Conservation (phyloP, 2,797 vertebrate genomes). For the Lithobates pipiens region DNA sequence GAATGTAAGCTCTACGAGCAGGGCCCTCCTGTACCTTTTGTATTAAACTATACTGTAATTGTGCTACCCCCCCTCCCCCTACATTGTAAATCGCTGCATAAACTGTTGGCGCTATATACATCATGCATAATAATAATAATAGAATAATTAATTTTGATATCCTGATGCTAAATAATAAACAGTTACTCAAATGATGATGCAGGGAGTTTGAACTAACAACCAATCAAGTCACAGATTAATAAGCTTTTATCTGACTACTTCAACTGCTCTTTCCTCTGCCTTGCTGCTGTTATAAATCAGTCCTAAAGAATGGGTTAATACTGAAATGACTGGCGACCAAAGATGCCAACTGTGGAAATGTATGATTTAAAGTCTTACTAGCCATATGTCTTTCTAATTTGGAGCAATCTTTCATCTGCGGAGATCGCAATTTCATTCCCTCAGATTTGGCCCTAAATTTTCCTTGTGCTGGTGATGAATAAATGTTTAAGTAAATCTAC, state of each 20-base stretch:
- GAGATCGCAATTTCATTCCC: slow-evolving; percentile 25
- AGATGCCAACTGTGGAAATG: neutral
- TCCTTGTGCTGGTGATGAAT: slow-evolving; percentile 54
- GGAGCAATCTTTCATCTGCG: neutral
- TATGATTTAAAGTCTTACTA: neutral
- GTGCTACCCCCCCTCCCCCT: too few species aligned
- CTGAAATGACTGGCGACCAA: neutral
- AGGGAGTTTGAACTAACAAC: neutral
- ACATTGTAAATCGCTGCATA: too few species aligned
- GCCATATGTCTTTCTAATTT: slow-evolving; percentile 25
- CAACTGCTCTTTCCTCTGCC: neutral
- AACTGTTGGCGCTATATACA: too few species aligned
- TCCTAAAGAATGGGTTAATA: neutral
- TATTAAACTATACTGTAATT: too few species aligned
- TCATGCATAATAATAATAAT: too few species aligned
- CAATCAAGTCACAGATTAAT: neutral
- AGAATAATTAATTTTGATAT: neutral
- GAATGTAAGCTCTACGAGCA: too few species aligned
- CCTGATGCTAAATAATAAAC: neutral
- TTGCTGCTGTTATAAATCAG: neutral
- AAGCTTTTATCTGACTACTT: neutral
- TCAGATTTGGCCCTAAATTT: slow-evolving; percentile 49
- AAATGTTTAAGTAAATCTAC: slow-evolving; percentile 56
- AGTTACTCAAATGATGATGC: neutral
- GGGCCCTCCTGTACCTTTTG: too few species aligned